phyloP scores from a whole-genome alignment of 1,140 invertebrate species.

The Drosophila pachea region DNA sequence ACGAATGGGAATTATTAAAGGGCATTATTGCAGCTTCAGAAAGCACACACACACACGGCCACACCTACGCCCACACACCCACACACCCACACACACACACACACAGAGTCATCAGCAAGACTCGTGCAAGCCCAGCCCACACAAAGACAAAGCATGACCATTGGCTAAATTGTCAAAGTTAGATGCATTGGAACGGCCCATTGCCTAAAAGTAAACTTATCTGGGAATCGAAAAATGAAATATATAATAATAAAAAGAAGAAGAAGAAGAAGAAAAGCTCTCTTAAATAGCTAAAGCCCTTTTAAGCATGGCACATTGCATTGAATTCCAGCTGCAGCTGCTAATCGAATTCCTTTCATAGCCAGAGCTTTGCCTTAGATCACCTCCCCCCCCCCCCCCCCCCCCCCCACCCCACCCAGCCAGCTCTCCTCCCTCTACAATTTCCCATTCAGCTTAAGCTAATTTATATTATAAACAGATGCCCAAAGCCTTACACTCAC shows the following conservation, averaged over 20 bases:
- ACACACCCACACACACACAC: no score
- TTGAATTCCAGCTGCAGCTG: no score
- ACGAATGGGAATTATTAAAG: slow-evolving; percentile 76
- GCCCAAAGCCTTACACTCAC: slow-evolving; percentile 29
- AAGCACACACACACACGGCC: slow-evolving; percentile 50
- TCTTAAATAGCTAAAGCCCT: slow-evolving; percentile 10
- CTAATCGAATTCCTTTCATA: no score
- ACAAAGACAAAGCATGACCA: slow-evolving; percentile 40
- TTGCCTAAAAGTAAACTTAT: not conserved
- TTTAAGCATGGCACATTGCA: no score
- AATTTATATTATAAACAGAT: slow-evolving; percentile 52
- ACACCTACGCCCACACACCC: no score
- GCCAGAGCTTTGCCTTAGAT: no score
- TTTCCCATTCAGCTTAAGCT: not conserved
- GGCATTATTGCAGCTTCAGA: slow-evolving; percentile 73
- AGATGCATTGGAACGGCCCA: slow-evolving; percentile 47
- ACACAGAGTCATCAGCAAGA: no score
- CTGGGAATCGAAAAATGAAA: not conserved
- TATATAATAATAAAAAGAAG: not conserved
- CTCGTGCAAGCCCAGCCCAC: not conserved
- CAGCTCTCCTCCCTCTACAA: no score
- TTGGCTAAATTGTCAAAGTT: slow-evolving; percentile 52
- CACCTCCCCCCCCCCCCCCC: no score
- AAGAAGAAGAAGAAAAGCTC: not conserved
- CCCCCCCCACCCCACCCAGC: no score